These are phyloP conservation scores for Hippocampus guttulatus DNA, from an alignment of 2,113 vertebrate genomes.

Conservation along the genomic window DNA sequence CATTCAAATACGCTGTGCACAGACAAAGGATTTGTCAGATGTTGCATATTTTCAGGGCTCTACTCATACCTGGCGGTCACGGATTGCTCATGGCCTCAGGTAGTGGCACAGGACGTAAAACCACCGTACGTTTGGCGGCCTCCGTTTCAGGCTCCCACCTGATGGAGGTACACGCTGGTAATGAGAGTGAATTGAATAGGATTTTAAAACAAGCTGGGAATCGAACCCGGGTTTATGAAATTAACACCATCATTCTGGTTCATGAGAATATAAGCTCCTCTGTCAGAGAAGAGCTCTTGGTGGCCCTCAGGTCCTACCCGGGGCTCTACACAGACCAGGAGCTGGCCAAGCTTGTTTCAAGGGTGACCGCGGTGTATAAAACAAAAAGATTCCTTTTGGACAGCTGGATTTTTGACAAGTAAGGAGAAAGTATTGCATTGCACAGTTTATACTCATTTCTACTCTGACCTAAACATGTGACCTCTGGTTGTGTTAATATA, in stretches of 20 bases:
- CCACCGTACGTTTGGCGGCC: constrained; percentile 70
- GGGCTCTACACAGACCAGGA: constrained; percentile 66
- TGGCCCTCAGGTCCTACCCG: constrained; percentile 71
- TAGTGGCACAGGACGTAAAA: constrained; percentile 73
- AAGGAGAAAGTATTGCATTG: constrained; percentile 26
- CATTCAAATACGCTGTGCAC: constrained; percentile 46
- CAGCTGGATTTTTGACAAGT: constrained; percentile 70
- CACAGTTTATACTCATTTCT: background rate
- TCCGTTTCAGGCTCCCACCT: constrained; percentile 57
- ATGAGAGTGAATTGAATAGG: constrained; percentile 50
- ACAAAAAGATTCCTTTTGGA: constrained; percentile 48
- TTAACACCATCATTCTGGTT: constrained; percentile 68
- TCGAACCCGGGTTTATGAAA: constrained; percentile 51
- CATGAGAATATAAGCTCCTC: constrained; percentile 53
- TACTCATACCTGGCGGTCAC: constrained; percentile 74
- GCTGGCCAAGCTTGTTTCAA: constrained; percentile 51
- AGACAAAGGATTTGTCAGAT: constrained; percentile 68
- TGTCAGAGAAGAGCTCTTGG: constrained; percentile 64
- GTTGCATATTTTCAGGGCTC: constrained; percentile 67
- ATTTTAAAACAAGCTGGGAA: constrained; percentile 67
- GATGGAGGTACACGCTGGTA: constrained; percentile 64
- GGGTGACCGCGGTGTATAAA: constrained; percentile 37
- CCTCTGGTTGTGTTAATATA: constrained; percentile 23
- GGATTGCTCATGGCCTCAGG: constrained; percentile 63
- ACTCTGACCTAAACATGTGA: background rate